A percentile compares a stretch with the other conserved stretches of the same genome.
Evolutionary conservation across 2,113 vertebrate species (phyloP).

Genomic region (Xiphophorus couchianus): DNA sequence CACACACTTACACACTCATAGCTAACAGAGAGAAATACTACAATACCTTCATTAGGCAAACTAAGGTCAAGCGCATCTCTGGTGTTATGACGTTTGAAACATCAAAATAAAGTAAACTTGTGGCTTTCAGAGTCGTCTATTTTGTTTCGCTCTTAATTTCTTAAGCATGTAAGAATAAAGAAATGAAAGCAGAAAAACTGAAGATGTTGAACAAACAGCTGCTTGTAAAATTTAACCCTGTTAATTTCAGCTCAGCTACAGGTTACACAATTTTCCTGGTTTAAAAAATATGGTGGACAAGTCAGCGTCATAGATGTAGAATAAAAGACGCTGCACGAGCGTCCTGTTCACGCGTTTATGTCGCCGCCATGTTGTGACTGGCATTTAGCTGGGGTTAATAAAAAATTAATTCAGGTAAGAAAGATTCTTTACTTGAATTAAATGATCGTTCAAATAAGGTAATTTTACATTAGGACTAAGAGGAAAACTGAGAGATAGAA

Average conservation of each 20-base stretch:
- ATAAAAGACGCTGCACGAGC: background rate
- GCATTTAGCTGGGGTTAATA: no score
- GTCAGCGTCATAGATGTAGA: background rate
- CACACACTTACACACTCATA: background rate
- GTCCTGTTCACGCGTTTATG: background rate
- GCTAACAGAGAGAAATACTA: background rate
- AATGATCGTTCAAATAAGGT: no score
- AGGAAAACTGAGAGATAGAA: no score
- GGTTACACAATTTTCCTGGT: slow-evolving; percentile 22
- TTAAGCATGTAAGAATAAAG: background rate
- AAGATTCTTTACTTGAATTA: no score
- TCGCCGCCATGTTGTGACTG: background rate
- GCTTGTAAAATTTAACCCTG: background rate
- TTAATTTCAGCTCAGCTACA: background rate
- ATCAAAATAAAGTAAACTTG: background rate
- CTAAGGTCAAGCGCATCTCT: slow-evolving; percentile 71
- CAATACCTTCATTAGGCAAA: slow-evolving; percentile 74
- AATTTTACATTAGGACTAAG: no score
- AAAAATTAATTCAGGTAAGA: no score
- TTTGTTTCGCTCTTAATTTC: background rate
- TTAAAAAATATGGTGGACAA: background rate
- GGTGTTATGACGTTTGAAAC: background rate
- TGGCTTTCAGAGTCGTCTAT: background rate
- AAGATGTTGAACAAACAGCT: background rate
- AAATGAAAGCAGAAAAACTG: background rate